Evolutionary conservation across 2,797 vertebrate species (phyloP).

Genomic region (Erpetoichthys calabaricus): DNA sequence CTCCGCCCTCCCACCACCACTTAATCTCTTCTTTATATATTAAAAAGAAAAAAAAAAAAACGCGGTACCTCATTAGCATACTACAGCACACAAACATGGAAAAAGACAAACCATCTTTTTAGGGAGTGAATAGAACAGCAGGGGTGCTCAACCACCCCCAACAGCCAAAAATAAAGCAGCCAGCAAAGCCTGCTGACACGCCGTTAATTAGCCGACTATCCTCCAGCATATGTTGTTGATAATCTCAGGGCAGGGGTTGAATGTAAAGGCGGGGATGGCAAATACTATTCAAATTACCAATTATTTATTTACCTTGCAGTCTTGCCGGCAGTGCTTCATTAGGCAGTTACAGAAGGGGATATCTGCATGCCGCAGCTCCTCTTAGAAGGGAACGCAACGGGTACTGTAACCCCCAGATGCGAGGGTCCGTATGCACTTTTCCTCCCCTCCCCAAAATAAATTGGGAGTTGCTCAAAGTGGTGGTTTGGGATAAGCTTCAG

Average conservation of each 20-base stretch:
- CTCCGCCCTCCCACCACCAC: neutral
- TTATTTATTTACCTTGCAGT: constrained; percentile 26
- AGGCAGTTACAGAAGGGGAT: constrained; percentile 7
- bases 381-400: no score
- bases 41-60: constrained; percentile 14
- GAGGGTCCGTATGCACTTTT: no score
- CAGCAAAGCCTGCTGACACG: constrained; percentile 12
- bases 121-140: constrained; percentile 38
- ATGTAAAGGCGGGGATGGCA: constrained; percentile 6
- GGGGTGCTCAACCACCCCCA: constrained; percentile 22
- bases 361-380: constrained; percentile 22
- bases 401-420: no score
- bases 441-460: no score
- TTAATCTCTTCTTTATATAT: constrained; percentile 28
- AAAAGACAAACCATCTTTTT: constrained; percentile 22
- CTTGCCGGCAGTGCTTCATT: constrained; percentile 16
- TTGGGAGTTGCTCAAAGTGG: no score
- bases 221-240: constrained; percentile 30
- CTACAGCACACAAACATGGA: constrained; percentile 23
- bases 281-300: constrained; percentile 32
- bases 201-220: constrained; percentile 36
- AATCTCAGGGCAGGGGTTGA: constrained; percentile 24
- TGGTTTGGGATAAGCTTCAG: no score
- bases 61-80: constrained; percentile 32
- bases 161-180: constrained; percentile 17